phyloP scores from a whole-genome alignment of 2,113 vertebrate species.

The Motacilla alba region DNA sequence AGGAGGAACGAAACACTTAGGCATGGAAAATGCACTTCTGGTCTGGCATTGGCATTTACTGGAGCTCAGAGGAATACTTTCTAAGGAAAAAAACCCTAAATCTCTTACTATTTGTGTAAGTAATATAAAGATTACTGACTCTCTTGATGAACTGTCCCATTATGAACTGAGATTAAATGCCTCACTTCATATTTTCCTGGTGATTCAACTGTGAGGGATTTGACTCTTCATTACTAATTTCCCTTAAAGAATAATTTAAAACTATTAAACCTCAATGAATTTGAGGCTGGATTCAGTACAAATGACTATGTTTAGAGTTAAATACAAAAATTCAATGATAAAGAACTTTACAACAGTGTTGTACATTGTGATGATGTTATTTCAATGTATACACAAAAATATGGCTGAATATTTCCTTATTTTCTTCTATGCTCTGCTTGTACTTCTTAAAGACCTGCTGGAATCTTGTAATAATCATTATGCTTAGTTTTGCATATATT shows the following conservation, averaged over 20 bases:
- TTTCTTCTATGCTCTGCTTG: not conserved
- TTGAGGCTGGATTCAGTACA: not conserved
- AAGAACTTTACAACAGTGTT: not conserved
- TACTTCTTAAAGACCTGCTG: not conserved
- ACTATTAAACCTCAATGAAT: not conserved
- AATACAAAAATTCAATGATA: not conserved
- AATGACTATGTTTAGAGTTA: not conserved
- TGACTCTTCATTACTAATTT: not conserved
- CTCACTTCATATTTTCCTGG: not conserved
- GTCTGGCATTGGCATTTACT: not conserved
- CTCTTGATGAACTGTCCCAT: not conserved
- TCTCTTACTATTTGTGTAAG: not conserved
- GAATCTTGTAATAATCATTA: not conserved
- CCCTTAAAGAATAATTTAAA: not conserved
- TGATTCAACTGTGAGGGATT: not conserved
- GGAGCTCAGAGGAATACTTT: not conserved
- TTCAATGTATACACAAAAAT: not conserved
- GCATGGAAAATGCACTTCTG: not conserved
- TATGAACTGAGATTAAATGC: not conserved
- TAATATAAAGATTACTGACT: not conserved
- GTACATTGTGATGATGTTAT: not conserved
- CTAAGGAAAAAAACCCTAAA: not conserved
- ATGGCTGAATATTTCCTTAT: not conserved
- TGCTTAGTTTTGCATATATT: conserved; percentile 14
- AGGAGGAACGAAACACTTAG: not conserved